phyloP scores from a whole-genome alignment of 2,113 vertebrate species.

The Stictonetta naevosa region DNA sequence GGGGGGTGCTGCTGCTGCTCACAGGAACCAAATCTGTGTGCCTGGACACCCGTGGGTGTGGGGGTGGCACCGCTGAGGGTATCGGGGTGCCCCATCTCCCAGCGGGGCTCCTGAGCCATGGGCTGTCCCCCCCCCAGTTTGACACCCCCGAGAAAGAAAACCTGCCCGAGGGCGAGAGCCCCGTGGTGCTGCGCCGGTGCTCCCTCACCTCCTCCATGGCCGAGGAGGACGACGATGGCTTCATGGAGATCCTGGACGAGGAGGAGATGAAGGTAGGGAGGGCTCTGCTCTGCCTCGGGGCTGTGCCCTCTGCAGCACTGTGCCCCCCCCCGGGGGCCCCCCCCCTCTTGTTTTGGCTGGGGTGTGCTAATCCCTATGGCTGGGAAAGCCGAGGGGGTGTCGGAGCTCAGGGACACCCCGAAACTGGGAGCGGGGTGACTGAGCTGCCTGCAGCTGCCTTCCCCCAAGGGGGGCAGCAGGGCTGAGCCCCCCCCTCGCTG shows the following conservation, averaged over 20 bases:
- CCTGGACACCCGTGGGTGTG: not conserved
- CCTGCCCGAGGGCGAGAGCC: slow-evolving; percentile 70
- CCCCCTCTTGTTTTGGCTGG: not conserved
- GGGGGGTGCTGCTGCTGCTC: not conserved
- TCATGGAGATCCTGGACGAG: slow-evolving; percentile 87
- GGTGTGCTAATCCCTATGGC: no score
- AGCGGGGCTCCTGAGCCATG: not conserved
- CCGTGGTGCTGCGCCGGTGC: slow-evolving; percentile 70
- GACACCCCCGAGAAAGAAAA: slow-evolving; percentile 58
- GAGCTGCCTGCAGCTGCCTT: not conserved
- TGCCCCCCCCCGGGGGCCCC: no score
- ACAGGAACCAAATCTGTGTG: not conserved
- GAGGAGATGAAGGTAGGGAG: slow-evolving; percentile 71
- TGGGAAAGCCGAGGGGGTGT: no score
- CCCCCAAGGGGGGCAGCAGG: not conserved
- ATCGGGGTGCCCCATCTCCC: not conserved
- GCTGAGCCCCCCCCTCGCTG: not conserved
- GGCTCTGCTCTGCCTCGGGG: no score
- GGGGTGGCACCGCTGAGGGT: not conserved
- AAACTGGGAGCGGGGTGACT: not conserved
- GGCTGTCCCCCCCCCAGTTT: not conserved
- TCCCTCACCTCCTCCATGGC: slow-evolving; percentile 72
- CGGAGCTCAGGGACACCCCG: not conserved
- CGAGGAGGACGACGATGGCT: slow-evolving; percentile 85
- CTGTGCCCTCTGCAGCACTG: not conserved